Base-by-base conservation (phyloP, 1,140 invertebrate genomes). In the Lepidurus couesii region DNA sequence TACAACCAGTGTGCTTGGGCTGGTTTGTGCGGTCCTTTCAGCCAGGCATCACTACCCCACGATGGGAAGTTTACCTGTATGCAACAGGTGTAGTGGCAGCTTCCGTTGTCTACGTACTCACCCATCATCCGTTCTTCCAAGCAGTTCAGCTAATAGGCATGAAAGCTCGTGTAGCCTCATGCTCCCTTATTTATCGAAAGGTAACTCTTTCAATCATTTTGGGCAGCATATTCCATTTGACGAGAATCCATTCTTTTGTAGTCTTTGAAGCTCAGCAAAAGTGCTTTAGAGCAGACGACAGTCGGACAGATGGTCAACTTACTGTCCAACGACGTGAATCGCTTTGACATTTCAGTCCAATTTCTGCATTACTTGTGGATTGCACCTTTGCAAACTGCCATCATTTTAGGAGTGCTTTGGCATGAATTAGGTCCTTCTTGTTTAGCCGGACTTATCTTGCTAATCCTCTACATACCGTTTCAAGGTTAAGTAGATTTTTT, bases 291-390 rank as follows among this genome's bases (percentile, higher is more conserved):
- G 26, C 88, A 92, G 82, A 93, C 92, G 5, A 93, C 93, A 4
- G 89, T 90, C 44, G 95, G 95, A 8, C 92, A 98, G 86, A 91
- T 97, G 83, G 92, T 97, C 13, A 98, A 97, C 85, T 87, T 98
- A 8, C 87, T 98, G 80, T 95, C 94, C 11, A 98, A 97, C 84
- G 95, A 98, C 84, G 91, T 92, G 74, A 90, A 90, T 78, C 77
- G 82, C 4, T 81, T 82, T 45, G 82, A 82, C 44, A n/a, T 80
- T 24, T 81, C 80, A 77, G 83, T 85, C 65, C 83, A 88, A 42
- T 89, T 87, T 77, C 79, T 88, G 0, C 88, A 88, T 77, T 88
- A 87, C 79, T 80, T 89, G 7, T 86, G 87, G 85, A 82, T 82
- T 7, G 94, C 93, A 0, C 93, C 95, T 0, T 81, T 95, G 16